Evolutionary conservation across 2,113 vertebrate genomes (phyloP), one percentile per base, ranked within the genome.

Genomic region (Rousettus leschenaultii): DNA sequence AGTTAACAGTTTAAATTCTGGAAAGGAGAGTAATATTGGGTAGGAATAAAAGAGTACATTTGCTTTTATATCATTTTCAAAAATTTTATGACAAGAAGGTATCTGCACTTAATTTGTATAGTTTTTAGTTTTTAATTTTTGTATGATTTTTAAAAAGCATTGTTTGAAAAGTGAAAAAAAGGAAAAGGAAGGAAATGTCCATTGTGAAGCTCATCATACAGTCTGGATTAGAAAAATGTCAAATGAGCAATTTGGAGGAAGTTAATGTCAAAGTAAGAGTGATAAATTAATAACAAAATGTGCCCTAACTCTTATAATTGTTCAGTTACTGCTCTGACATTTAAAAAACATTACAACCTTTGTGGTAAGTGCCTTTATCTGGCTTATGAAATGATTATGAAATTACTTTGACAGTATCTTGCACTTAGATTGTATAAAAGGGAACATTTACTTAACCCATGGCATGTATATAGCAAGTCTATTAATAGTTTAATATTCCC

Each of bases 271-370:
- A 65, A 87, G 77, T 75, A 91, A 96, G 94, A 98, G 45, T 97
- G 96, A 98, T 93, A 96, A 97, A 97, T 98, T 96, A 96, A 96
- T 97, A 96, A 96, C 53, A 94, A 96, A 96, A 96, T 96, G 91
- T 95, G 95, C 92, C 70, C 22, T 89, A 97, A 96, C 66, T 90
- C 57, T 95, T 93, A 80, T 88, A 97, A 96, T 98, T 98, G 95
- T 95, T 97, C 92, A 85, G 87, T 90, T 90, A 95, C 87, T 95
- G 94, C 84, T 96, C 94, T 98, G 95, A 97, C 97, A 98, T 97
- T 97, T 97, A 92, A 96, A 97, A 96, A 93, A 94, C 83, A 97
- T 95, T 97, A 92, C 87, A 96, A 90, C 75, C 90, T 97, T 96
- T 97, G 87, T 90, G 75, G 30, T 61, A 96, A 96, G 84, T 97